Base-by-base conservation (phyloP, 2,888 invertebrate species). In the Ormyrus pomaceus region DNA sequence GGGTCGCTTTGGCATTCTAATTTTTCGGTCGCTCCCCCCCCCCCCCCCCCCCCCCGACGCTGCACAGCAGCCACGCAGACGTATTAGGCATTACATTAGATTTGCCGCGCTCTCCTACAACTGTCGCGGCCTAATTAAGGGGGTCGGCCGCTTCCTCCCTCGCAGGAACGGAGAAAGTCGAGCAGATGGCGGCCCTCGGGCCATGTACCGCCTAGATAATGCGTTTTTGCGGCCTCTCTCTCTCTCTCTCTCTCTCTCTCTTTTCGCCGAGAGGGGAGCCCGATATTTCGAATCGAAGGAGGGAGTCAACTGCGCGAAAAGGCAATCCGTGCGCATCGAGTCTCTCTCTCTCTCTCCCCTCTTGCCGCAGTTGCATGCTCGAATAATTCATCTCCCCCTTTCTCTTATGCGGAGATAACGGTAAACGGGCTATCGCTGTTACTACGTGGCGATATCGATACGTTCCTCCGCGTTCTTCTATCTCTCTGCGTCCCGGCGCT, bases 151-250 rank as follows among this genome's bases (percentile, higher is more conserved):
- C 59, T 69, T 2, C 9, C 53, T 53, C 48, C 19, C 10, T 46
- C 19, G 9, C n/a, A 46, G 8, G 55, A 53, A 10, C 51, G 6
- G 46, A 13, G 34, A 73, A 19, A 55, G 74, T 34, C 85, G 87
- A 88, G 89, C 90, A 89, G 90, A 90, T 90, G 90, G 89, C 86
- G 86, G 81, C 88, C 89, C 88, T 87, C 85, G 83, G 89, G 89
- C 89, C 84, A 88, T 68, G 6, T 5, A 50, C 48, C 50, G 7
- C 34, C 81, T 83, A 86, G 88, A 88, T 88, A 88, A 87, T 83
- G 77, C 80, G 80, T 82, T 76, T 75, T 59, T 65, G 66, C 73
- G 80, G 77, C 69, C 83, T 78, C 82, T 83, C 81, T 82, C 77
- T 75, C 76, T 55, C 75, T 64, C 64, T 75, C 7, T 45, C 9